Evolutionary conservation across 2,113 vertebrate genomes (phyloP).

Genomic region (Takifugu flavidus): DNA sequence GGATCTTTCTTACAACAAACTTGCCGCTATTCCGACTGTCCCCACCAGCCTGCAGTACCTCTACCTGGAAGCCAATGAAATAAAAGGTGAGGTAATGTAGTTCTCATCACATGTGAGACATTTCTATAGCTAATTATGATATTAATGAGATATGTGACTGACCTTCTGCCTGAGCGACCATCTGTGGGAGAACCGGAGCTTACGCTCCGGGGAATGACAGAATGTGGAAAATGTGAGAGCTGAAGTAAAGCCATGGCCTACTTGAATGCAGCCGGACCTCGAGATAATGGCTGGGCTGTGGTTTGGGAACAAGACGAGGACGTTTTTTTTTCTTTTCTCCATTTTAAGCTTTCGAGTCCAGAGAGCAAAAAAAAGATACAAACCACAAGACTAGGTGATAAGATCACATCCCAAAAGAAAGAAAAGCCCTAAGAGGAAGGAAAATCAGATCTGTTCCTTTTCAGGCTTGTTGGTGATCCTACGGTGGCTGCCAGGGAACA

Average conservation of each 20-base stretch:
- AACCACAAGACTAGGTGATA: neutral
- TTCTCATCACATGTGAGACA: neutral
- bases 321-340: too few species aligned
- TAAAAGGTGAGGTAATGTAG: slow-evolving; percentile 62
- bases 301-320: slow-evolving; percentile 11
- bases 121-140: too few species aligned
- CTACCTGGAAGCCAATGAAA: slow-evolving; percentile 76
- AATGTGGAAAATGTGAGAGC: slow-evolving; percentile 54
- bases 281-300: slow-evolving; percentile 6
- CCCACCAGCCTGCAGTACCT: slow-evolving; percentile 73
- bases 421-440: too few species aligned
- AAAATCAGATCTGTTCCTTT: too few species aligned
- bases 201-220: slow-evolving; percentile 16
- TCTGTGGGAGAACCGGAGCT: neutral
- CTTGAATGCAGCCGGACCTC: slow-evolving; percentile 3
- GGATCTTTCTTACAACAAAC: slow-evolving; percentile 77
- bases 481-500: too few species aligned
- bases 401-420: too few species aligned
- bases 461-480: too few species aligned
- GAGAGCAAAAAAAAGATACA: neutral
- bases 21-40: slow-evolving; percentile 64
- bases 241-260: neutral
- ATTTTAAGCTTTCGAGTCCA: neutral
- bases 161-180: neutral
- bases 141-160: slow-evolving; percentile 1